Base-by-base conservation (phyloP, 2,113 vertebrate species). In the Siniperca chuatsi region DNA sequence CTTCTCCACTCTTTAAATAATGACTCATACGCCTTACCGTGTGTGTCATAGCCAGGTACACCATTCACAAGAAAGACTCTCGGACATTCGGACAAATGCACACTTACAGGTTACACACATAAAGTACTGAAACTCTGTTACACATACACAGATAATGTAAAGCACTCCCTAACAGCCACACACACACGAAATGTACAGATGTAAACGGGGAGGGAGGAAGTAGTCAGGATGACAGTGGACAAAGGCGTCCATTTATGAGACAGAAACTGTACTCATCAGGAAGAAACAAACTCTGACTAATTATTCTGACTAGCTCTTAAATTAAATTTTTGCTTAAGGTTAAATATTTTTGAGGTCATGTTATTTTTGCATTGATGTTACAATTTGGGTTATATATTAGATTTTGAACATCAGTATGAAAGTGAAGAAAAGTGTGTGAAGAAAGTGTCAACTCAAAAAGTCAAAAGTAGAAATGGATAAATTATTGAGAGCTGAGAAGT, bases 201-300 rank as follows among this genome's bases (percentile, higher is more conserved):
- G 62, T 60, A 35, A 35, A 60, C 3, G 8, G 16, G 29, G 25
- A 79, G 40, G 33, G n/a, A 75, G 89, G 69, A 84, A 74, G 76
- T 21, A 29, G 48, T 74, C 8, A 84, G 70, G 29, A 44, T 66
- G 54, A 71, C 35, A n/a, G 58, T 40, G 66, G 74, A 94, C 92
- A 94, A 94, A 92, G 87, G 72, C 66, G 42, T 85, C 70, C 78
- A 94, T 95, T 94, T 91, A 93, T 87, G 60, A 81, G 71, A 81
- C 75, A 75, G 73, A 77, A 64, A 69, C 87, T 81, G 72, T 12
- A 58, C 33, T 71, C 75, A 67, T 88, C 73, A 79, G 86, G 64
- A 77, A 20, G 70, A 70, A 78, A 85, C 74, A 66, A 57, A 72
- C 25, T 35, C 2, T 0, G 4, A 62, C 21, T 67, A 75, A 84